Conservation (phyloP, 2,888 invertebrate genomes). For the Caradrina kadenii region DNA sequence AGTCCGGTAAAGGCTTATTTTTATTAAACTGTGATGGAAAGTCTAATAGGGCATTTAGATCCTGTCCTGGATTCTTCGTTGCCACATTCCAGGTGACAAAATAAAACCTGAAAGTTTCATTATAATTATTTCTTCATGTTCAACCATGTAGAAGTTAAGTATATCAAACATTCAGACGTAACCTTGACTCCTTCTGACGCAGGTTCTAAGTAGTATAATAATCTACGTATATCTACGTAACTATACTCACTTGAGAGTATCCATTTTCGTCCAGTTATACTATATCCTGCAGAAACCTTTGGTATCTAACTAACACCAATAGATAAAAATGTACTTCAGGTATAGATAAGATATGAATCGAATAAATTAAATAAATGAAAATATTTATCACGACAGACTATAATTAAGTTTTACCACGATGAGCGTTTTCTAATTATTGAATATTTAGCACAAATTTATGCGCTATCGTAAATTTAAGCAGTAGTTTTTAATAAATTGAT, state of each 20-base stretch:
- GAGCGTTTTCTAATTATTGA: not conserved
- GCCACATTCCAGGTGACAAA: constrained; percentile 98
- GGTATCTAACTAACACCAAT: constrained; percentile 50
- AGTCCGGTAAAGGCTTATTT: constrained; percentile 93
- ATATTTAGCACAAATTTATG: constrained; percentile 11
- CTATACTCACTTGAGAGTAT: constrained; percentile 75
- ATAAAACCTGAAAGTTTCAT: constrained; percentile 91
- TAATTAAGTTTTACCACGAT: constrained; percentile 30
- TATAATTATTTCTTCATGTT: constrained; percentile 12
- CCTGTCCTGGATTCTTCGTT: constrained; percentile 93
- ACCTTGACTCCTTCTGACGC: constrained; percentile 76
- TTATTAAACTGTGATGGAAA: constrained; percentile 91
- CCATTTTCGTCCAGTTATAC: constrained; percentile 68
- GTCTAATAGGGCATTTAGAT: constrained; percentile 93
- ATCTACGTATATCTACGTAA: constrained; percentile 9
- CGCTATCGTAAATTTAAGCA: not conserved
- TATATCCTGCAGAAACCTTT: constrained; percentile 38
- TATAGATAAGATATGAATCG: constrained; percentile 70
- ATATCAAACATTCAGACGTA: constrained; percentile 49
- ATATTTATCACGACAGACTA: constrained; percentile 18
- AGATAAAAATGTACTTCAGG: constrained; percentile 59
- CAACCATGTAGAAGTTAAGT: constrained; percentile 38
- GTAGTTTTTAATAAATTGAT: constrained; percentile 19
- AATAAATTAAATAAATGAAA: constrained; percentile 37
- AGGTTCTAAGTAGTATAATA: constrained; percentile 40